These are phyloP conservation scores for Phocides pigmalion DNA, from an alignment of 1,140 invertebrate species.

Conservation along the genomic window DNA sequence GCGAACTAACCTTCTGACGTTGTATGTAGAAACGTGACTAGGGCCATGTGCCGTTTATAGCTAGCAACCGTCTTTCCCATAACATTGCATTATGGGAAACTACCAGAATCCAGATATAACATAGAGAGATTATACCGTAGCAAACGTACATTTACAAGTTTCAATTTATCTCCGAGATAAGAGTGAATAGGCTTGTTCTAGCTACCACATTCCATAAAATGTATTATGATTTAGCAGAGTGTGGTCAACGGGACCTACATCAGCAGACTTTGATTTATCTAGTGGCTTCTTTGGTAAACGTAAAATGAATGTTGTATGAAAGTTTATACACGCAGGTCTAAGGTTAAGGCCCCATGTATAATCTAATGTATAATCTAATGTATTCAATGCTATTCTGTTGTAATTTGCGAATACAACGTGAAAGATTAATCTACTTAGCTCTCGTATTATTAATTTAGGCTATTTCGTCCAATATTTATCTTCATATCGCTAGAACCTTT, in stretches of 20 bases:
- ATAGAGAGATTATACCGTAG: neutral
- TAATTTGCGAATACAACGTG: neutral
- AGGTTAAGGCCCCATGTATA: neutral
- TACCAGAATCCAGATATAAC: conserved; percentile 13
- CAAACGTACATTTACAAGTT: conserved; percentile 1
- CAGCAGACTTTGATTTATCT: neutral
- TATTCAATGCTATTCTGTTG: too few species aligned
- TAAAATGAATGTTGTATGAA: neutral
- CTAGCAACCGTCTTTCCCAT: conserved; percentile 23
- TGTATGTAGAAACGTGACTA: conserved; percentile 13
- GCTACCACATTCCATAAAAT: neutral
- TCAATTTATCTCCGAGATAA: conserved; percentile 4
- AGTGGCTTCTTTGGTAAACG: neutral
- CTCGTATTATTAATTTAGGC: too few species aligned
- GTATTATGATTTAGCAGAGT: neutral
- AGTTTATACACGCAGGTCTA: conserved; percentile 1
- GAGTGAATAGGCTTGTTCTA: neutral
- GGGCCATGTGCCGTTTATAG: conserved; percentile 14
- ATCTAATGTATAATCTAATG: too few species aligned
- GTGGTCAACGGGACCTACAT: neutral
- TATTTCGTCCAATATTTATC: too few species aligned
- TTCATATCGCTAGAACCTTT: too few species aligned
- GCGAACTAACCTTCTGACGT: conserved; percentile 1
- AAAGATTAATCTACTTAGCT: too few species aligned
- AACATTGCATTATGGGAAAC: conserved; percentile 22